Percentiles rank a stretch among this genome's conserved stretches.
Conservation (phyloP, 2,888 invertebrate genomes). For the Coleophora flavipennella region DNA sequence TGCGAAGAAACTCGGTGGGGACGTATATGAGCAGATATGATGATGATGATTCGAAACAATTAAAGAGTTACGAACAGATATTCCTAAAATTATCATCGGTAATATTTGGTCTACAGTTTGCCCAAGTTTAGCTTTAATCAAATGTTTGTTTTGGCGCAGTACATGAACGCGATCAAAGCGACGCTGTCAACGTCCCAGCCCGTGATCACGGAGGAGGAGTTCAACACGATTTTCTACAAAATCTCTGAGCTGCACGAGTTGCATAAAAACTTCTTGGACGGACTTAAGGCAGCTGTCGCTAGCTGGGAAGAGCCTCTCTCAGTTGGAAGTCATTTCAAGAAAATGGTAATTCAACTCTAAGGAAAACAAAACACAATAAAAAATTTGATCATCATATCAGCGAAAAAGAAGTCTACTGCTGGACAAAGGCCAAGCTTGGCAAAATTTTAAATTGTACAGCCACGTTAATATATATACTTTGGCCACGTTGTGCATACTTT, state of each 20-base stretch:
- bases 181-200: conserved; percentile 91
- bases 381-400: too few relatives aligned
- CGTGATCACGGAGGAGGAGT: conserved; percentile 89
- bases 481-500: too few relatives aligned
- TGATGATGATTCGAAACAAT: too few relatives aligned
- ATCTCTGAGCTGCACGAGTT: conserved; percentile 89
- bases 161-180: conserved; percentile 92
- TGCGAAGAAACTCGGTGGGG: too few relatives aligned
- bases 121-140: not conserved
- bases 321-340: conserved; percentile 90
- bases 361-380: not conserved
- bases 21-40: too few relatives aligned
- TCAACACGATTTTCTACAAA: conserved; percentile 93
- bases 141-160: conserved; percentile 64
- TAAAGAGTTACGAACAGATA: too few relatives aligned
- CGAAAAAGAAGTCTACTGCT: too few relatives aligned
- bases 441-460: too few relatives aligned
- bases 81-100: too few relatives aligned
- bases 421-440: too few relatives aligned
- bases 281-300: conserved; percentile 78
- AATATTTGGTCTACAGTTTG: too few relatives aligned
- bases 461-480: too few relatives aligned
- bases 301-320: conserved; percentile 83
- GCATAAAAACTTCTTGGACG: conserved; percentile 87
- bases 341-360: conserved; percentile 75